Evolutionary conservation across 2,797 vertebrate genomes (phyloP), one percentile per base, ranked within the genome.

Genomic region (Melanotaenia pygmaea): DNA sequence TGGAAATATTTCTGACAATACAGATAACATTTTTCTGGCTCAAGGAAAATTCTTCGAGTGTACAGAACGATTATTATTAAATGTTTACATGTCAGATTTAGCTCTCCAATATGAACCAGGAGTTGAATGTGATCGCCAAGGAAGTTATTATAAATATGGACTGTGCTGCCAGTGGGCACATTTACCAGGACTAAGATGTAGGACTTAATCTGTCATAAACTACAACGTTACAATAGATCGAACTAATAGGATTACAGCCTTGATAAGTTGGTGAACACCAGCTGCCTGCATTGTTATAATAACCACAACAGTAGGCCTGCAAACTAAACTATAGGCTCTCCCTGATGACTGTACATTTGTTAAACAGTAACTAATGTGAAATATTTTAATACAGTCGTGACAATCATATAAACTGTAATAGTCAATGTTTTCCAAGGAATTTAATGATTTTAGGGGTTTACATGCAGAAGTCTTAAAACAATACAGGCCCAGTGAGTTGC

Each of bases 191-290:
- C 4, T 50, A 40, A 66, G 40, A 69, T 26, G 43, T 14, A 28
- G 57, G 0, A 28, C 11, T 61, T 59, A 77, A 45, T 70, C 72
- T 8, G 50, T 76, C 63, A 57, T 50, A 40, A 38, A 51, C 34
- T 35, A 26, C 66, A 45, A 54, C 64, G 53, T 69, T 64, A 79
- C 2, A 2, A 26, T 56, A 30, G 47, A 56, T 72, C 50, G 11
- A 59, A 10, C 37, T 68, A 64, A 82, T 40, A 54, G 57, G 69
- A 82, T 76, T 77, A 75, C 59, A 57, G 5, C 12, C 58, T 71
- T 61, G n/a, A 40, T 53, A 18, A 35, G 30, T 10, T 64, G 45
- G 34, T 56, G 16, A 64, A 38, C 43, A 40, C 54, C 26, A 56
- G 54, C 28, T 30, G 54, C 26, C 14, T 53, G 37, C 16, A 40